phyloP scores from a whole-genome alignment of 1,140 invertebrate species.

The Aphaenogaster ashmeadi region DNA sequence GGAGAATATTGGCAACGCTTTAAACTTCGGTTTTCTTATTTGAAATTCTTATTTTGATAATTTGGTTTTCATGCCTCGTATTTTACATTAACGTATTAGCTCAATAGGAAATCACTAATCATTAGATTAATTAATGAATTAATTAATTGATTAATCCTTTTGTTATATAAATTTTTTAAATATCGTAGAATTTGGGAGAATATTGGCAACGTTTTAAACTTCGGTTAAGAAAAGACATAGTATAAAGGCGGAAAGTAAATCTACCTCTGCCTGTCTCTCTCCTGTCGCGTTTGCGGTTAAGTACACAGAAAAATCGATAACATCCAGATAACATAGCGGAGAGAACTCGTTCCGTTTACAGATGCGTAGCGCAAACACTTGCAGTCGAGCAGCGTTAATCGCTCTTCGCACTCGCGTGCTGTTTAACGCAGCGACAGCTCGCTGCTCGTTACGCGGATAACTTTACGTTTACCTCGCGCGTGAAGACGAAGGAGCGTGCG shows the following conservation, averaged over 20 bases:
- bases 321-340: background rate
- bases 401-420: background rate
- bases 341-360: background rate
- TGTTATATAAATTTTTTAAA: background rate
- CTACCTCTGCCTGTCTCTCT: background rate
- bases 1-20: too few relatives aligned
- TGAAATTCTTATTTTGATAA: background rate
- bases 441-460: conserved; percentile 33
- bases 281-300: background rate
- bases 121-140: too few relatives aligned
- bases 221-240: background rate
- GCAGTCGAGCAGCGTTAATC: conserved; percentile 22
- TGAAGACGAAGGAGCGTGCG: conserved; percentile 30
- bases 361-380: background rate
- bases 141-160: too few relatives aligned
- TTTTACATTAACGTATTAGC: background rate
- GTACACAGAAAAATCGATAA: background rate
- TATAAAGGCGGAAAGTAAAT: background rate
- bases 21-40: background rate
- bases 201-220: background rate
- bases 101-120: background rate
- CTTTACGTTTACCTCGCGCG: conserved; percentile 27
- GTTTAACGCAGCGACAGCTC: conserved; percentile 13
- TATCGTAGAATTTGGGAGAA: background rate
- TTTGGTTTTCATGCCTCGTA: background rate